phyloP scores from a whole-genome alignment of 2,113 vertebrate species.

The Cryptoleucopteryx plumbea region DNA sequence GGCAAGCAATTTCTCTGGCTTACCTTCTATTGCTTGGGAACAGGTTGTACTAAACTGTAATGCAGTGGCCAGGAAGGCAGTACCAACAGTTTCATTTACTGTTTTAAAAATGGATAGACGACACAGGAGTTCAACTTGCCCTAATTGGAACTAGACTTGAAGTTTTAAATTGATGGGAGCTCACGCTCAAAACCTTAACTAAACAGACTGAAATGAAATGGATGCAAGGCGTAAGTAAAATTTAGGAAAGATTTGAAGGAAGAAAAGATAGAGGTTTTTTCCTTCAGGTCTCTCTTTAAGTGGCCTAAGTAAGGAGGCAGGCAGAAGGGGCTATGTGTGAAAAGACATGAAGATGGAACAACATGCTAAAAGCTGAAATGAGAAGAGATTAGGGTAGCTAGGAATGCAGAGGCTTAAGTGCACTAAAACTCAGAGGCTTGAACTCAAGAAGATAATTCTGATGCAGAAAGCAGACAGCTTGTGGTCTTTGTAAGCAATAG shows the following conservation, averaged over 20 bases:
- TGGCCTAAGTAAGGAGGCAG: not conserved
- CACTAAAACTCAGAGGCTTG: not conserved
- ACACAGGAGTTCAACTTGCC: not conserved
- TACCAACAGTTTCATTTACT: not conserved
- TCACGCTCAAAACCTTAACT: not conserved
- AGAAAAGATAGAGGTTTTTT: not conserved
- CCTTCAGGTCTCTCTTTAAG: not conserved
- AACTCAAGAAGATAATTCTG: not conserved
- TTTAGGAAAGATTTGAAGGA: not conserved
- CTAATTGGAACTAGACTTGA: not conserved
- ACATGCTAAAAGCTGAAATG: not conserved
- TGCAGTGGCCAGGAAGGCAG: not conserved
- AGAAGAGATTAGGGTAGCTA: not conserved
- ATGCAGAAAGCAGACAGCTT: not conserved
- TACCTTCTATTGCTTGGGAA: not conserved
- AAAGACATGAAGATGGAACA: not conserved
- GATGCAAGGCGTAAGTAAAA: not conserved
- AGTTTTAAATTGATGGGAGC: not conserved
- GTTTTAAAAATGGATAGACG: not conserved
- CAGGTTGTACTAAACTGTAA: not conserved
- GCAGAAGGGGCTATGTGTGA: not conserved
- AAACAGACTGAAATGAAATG: not conserved
- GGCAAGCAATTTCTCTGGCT: not conserved
- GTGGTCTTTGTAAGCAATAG: not conserved
- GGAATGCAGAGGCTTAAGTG: not conserved